Conservation (phyloP, 2,888 invertebrate genomes). For the Nephrotoma guestfalica region DNA sequence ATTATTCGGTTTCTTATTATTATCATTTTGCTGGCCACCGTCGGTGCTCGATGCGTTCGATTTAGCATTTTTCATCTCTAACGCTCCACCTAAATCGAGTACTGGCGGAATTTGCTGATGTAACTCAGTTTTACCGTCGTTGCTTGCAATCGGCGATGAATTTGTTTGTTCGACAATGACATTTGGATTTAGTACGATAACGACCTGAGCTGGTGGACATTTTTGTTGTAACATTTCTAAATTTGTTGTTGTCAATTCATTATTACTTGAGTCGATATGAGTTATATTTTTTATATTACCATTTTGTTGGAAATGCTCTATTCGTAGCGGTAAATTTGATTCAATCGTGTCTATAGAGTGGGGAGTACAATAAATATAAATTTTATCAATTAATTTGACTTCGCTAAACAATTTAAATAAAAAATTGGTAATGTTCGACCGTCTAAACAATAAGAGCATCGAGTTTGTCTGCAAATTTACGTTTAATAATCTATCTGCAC, state of each 20-base stretch:
- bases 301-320: constrained; percentile 36
- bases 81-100: constrained; percentile 10
- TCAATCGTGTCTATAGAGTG: constrained; percentile 27
- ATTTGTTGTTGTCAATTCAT: constrained; percentile 13
- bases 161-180: neutral
- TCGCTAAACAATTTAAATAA: neutral
- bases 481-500: no score
- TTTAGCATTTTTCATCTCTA: constrained; percentile 8
- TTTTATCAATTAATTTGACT: neutral
- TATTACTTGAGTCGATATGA: constrained; percentile 16
- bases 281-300: constrained; percentile 34
- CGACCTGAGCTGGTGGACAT: neutral
- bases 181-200: neutral
- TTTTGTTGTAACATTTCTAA: constrained; percentile 2
- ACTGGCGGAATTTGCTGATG: neutral
- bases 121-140: neutral
- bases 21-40: constrained; percentile 13
- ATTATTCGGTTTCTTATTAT: constrained; percentile 10
- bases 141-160: neutral
- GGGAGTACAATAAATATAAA: no score
- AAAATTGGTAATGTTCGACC: neutral
- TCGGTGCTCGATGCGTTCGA: constrained; percentile 12
- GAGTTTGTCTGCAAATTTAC: neutral
- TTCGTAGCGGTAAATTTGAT: constrained; percentile 22
- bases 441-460: neutral